Percentiles rank a stretch among this genome's conserved stretches.
Conservation (phyloP, 2,113 vertebrate genomes). For the Petroica traversi region DNA sequence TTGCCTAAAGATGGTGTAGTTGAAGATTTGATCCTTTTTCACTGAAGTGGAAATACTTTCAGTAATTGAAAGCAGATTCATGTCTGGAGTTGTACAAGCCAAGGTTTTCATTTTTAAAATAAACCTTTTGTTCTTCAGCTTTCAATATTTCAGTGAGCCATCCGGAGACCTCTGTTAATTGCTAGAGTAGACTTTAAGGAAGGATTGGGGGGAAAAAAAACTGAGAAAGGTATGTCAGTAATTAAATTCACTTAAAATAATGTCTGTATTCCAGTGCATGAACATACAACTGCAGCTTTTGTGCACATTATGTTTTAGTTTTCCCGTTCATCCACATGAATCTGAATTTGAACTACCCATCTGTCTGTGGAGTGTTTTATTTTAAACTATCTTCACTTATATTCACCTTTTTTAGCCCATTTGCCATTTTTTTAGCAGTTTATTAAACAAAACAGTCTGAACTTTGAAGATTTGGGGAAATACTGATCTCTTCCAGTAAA, state of each 20-base stretch:
- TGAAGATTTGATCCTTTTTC: constrained; percentile 79
- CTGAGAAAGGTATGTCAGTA: constrained; percentile 48
- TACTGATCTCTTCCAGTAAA: background rate
- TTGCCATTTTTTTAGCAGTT: background rate
- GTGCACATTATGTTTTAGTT: background rate
- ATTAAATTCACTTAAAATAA: background rate
- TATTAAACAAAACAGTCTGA: background rate
- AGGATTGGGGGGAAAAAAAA: background rate
- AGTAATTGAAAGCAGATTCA: constrained; percentile 81
- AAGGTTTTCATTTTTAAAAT: constrained; percentile 78
- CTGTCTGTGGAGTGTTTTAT: background rate
- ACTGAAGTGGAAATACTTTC: constrained; percentile 80
- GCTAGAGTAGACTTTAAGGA: constrained; percentile 61
- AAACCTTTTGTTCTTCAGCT: constrained; percentile 82
- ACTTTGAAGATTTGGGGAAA: background rate
- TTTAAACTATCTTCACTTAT: background rate
- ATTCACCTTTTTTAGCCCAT: background rate
- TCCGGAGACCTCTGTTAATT: constrained; percentile 68
- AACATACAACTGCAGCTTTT: background rate
- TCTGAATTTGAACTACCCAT: background rate
- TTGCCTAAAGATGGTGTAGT: constrained; percentile 74
- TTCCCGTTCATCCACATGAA: background rate
- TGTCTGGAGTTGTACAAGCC: constrained; percentile 76
- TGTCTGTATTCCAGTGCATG: background rate
- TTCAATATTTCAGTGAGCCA: constrained; percentile 66